phyloP scores from a whole-genome alignment of 2,113 vertebrate species.

The Myrmophylax atrothorax region DNA sequence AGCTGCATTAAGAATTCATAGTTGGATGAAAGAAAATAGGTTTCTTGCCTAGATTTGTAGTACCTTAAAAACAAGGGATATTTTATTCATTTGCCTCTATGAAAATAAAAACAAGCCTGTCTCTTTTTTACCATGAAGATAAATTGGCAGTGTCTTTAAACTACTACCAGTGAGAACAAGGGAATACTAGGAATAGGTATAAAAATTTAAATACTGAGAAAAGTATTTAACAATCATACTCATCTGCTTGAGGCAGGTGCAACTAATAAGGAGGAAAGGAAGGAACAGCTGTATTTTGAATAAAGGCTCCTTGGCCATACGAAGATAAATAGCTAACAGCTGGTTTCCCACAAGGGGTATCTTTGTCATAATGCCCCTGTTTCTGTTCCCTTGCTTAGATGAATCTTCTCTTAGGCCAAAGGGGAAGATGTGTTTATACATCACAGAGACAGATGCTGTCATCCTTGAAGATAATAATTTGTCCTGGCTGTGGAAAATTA shows the following conservation, averaged over 20 bases:
- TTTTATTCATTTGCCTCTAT: not conserved
- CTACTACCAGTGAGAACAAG: not conserved
- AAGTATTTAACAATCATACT: slow-evolving; percentile 37
- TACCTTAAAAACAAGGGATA: not conserved
- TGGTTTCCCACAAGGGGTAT: slow-evolving; percentile 78
- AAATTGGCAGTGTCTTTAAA: not conserved
- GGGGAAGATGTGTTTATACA: slow-evolving; percentile 71
- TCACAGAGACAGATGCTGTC: slow-evolving; percentile 72
- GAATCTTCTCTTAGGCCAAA: slow-evolving; percentile 64
- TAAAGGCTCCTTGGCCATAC: slow-evolving; percentile 74
- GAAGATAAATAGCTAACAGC: slow-evolving; percentile 88
- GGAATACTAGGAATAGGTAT: not conserved
- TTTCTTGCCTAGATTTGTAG: not conserved
- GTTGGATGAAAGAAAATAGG: not conserved
- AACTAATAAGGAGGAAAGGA: slow-evolving; percentile 72
- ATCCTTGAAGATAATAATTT: slow-evolving; percentile 72
- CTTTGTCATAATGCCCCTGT: slow-evolving; percentile 63
- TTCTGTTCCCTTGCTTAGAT: slow-evolving; percentile 53
- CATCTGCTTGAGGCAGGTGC: slow-evolving; percentile 70
- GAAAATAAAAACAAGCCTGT: not conserved
- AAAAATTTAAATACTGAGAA: slow-evolving; percentile 42
- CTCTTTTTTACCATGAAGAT: not conserved
- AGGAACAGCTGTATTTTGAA: slow-evolving; percentile 77
- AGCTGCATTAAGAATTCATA: not conserved
- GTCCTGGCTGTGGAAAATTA: slow-evolving; percentile 61